Conservation (phyloP, 2,113 vertebrate species). For the Motacilla alba region DNA sequence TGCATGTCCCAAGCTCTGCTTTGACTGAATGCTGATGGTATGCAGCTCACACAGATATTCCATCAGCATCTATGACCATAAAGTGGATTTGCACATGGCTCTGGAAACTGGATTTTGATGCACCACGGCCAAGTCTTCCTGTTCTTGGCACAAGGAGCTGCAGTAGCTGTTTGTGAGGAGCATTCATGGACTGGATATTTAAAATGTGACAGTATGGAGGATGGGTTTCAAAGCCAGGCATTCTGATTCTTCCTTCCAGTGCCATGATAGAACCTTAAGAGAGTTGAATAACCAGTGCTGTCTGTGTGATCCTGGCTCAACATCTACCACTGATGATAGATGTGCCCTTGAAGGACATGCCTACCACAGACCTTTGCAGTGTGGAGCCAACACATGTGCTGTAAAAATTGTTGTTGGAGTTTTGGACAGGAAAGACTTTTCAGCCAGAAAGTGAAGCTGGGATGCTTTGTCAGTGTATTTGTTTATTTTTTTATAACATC, state of each 20-base stretch:
- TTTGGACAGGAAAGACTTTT: not conserved
- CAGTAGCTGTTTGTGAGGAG: not conserved
- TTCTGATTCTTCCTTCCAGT: not conserved
- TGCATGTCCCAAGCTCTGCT: not conserved
- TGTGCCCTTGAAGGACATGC: not conserved
- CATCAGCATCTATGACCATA: not conserved
- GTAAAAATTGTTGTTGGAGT: not conserved
- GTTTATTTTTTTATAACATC: not conserved
- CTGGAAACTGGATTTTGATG: not conserved
- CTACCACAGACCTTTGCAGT: not conserved
- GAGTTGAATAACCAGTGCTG: not conserved
- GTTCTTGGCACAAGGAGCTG: not conserved
- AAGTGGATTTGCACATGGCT: not conserved
- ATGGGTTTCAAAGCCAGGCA: not conserved
- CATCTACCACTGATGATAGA: not conserved
- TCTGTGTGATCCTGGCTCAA: rapidly evolving
- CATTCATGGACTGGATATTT: not conserved
- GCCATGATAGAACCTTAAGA: not conserved
- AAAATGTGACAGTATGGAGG: not conserved
- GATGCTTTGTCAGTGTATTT: not conserved
- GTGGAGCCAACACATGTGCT: not conserved
- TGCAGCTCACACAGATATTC: not conserved
- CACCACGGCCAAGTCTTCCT: not conserved
- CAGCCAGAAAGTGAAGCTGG: not conserved
- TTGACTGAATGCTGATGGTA: not conserved